Evolutionary conservation across 2,797 vertebrate species (phyloP), one percentile per base, ranked within the genome.

Genomic region (Odontamblyopus lacepedii): DNA sequence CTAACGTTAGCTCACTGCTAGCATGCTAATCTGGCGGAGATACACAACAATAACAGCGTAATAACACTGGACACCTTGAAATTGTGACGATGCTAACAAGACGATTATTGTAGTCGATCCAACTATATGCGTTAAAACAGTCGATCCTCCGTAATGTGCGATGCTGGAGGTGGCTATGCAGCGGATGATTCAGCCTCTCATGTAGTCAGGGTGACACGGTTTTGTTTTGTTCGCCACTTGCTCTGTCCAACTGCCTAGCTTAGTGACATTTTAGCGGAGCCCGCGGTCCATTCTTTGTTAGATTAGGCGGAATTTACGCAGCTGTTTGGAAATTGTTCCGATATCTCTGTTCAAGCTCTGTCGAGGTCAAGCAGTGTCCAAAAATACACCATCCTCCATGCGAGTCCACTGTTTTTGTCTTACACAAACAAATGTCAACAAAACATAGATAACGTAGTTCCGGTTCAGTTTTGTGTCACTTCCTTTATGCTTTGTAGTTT

Each of bases 371-470:
- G 35, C 44, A 57, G 62, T 72, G 70, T 82, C 81, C 79, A 77
- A 75, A 84, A 87, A 87, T 74, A 87, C 78, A 84, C 80, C 76
- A 70, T 77, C 67, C 78, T 59, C 69, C 57, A 19, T 74, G 78
- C 48, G 68, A 67, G 74, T 79, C 65, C 79, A 86, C 73, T 89
- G 90, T 91, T 92, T 90, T 91, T 90, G 89, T 90, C 89, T 91
- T 90, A 85, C 89, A 81, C 87, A 83, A 93, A 92, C 69, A 84
- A 91, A 94, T 94, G 93, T 94, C 93, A 95, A 94, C 93, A 94
- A 92, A 92, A 88, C 89, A 61, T 48, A 35, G 63, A 56, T 74
- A 26, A 51, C 89, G 87, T 90, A 86, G 90, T 71, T 82, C 69
- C 27, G 11, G 5, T 67, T 64, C 18, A 0, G 0, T 0, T 0